Conservation (phyloP, 2,113 vertebrate genomes). For the Anoura caudifer region DNA sequence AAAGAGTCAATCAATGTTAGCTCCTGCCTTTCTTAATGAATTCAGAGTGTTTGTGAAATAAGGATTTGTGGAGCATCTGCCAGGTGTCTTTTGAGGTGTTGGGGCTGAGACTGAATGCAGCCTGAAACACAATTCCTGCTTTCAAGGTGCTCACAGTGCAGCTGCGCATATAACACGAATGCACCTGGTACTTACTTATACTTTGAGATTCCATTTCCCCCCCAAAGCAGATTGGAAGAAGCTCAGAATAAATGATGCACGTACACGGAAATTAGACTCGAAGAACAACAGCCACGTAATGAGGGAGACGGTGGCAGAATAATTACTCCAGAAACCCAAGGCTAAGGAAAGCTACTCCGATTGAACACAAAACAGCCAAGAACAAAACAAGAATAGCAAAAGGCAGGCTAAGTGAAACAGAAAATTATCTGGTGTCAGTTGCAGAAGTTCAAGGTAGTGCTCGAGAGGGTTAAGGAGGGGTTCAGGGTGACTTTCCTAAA, state of each 20-base stretch:
- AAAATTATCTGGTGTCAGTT: constrained; percentile 41
- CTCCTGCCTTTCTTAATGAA: not conserved
- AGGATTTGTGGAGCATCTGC: not conserved
- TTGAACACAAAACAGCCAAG: not conserved
- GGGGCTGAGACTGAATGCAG: not conserved
- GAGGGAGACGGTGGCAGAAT: constrained; percentile 15
- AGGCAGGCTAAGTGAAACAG: not conserved
- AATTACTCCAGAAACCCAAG: constrained; percentile 45
- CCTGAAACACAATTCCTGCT: not conserved
- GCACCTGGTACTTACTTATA: not conserved
- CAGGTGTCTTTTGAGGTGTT: not conserved
- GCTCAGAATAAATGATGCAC: constrained; percentile 11
- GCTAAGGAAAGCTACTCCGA: not conserved
- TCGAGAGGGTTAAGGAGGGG: not conserved
- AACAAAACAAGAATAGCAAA: constrained; percentile 49
- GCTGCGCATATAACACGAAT: not conserved
- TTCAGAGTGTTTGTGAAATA: not conserved
- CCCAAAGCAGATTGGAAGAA: not conserved
- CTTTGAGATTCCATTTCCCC: not conserved
- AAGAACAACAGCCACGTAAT: constrained; percentile 34
- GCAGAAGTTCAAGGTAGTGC: constrained; percentile 7
- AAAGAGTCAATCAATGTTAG: not conserved
- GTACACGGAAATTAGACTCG: not conserved
- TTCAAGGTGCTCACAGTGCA: not conserved
- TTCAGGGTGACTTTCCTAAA: not conserved